Conservation (phyloP, 2,888 invertebrate genomes). For the Erebia ligea region DNA sequence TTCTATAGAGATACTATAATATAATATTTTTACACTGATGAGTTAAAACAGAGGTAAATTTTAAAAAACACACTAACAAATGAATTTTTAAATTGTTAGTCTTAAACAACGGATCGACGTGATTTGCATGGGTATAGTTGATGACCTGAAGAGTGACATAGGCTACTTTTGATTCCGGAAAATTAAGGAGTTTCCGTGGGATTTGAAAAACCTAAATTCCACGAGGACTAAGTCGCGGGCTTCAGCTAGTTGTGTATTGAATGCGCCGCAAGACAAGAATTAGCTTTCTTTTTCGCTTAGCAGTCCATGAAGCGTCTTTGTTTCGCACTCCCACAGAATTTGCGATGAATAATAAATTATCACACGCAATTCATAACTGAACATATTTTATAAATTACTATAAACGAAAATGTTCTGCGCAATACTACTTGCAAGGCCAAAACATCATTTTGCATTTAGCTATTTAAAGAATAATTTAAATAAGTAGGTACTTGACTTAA, state of each 20-base stretch:
- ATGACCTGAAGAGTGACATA: no score
- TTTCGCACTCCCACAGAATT: neutral
- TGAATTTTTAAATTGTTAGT: no score
- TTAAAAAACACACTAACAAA: no score
- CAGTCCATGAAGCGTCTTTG: neutral
- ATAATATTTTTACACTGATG: no score
- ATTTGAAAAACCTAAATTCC: no score
- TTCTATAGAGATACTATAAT: no score
- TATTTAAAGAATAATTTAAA: neutral
- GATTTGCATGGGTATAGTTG: no score
- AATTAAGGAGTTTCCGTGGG: no score
- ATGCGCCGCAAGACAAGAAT: neutral
- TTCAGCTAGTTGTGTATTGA: neutral
- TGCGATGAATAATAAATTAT: slow-evolving; percentile 1
- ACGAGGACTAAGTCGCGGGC: no score
- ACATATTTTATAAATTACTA: neutral
- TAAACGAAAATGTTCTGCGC: slow-evolving; percentile 5
- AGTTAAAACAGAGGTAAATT: no score
- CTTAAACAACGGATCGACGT: no score
- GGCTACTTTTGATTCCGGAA: no score
- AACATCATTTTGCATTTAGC: slow-evolving; percentile 12
- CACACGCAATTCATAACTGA: slow-evolving; percentile 1
- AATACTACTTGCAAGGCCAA: slow-evolving; percentile 7
- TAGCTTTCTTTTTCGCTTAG: slow-evolving; percentile 8
- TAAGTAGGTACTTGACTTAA: neutral